phyloP scores from a whole-genome alignment of 2,113 vertebrate genomes.

The Bujurquina vittata region DNA sequence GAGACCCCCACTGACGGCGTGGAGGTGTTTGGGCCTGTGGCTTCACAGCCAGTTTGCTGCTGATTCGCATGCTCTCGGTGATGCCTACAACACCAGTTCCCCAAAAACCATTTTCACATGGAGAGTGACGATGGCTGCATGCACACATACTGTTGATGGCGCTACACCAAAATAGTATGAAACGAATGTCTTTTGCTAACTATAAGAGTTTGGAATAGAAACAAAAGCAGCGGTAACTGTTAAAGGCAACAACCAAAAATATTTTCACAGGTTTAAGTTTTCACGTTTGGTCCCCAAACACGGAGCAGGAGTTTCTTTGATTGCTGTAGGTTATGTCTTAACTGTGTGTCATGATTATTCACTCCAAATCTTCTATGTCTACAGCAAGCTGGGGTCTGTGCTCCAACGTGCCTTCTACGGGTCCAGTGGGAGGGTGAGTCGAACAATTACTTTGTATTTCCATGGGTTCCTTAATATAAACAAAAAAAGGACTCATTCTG shows the following conservation, averaged over 20 bases:
- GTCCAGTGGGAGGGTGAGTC: constrained; percentile 83
- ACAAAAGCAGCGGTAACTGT: background rate
- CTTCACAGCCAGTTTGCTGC: constrained; percentile 8
- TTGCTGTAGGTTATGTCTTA: background rate
- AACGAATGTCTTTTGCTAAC: too few relatives aligned
- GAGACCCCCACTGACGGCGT: background rate
- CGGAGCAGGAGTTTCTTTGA: background rate
- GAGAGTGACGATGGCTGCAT: constrained; percentile 3
- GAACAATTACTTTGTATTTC: rapidly evolving
- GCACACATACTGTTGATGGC: background rate
- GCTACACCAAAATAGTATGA: background rate
- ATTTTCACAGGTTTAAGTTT: background rate
- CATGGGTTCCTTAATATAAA: background rate
- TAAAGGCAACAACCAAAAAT: background rate
- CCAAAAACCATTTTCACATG: constrained; percentile 34
- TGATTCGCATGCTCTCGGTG: constrained; percentile 4
- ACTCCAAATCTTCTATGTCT: constrained; percentile 31
- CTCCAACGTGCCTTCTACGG: constrained; percentile 86
- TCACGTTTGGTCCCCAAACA: background rate
- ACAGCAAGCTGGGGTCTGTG: constrained; percentile 86
- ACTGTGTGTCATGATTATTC: background rate
- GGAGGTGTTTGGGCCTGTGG: background rate
- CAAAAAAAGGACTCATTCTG: background rate
- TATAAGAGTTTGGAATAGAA: background rate
- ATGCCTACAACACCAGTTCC: constrained; percentile 21